phyloP scores from a whole-genome alignment of 2,113 vertebrate species.

The Rhinopithecus roxellana region DNA sequence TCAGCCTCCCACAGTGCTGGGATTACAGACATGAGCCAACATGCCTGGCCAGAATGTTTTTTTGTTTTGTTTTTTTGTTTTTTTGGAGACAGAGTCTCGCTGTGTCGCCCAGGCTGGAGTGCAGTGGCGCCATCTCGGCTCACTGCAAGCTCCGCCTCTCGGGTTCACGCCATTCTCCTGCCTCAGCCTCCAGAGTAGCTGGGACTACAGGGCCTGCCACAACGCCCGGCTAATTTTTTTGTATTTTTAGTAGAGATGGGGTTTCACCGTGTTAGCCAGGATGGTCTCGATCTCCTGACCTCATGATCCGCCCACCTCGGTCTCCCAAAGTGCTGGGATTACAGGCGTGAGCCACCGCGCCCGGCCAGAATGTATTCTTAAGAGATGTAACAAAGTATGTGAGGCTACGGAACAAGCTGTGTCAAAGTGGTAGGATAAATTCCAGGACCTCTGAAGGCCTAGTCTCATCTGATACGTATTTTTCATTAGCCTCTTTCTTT shows the following conservation, averaged over 20 bases:
- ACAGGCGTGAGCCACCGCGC: not conserved
- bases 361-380: not conserved
- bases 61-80: too few relatives aligned
- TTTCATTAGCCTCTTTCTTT: not conserved
- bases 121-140: not conserved
- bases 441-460: not conserved
- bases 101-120: not conserved
- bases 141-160: not conserved
- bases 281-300: not conserved
- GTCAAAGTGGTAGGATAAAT: not conserved
- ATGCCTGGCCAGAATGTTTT: too few relatives aligned
- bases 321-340: not conserved
- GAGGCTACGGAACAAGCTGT: not conserved
- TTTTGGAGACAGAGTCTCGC: not conserved
- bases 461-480: not conserved
- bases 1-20: not conserved
- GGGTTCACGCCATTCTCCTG: not conserved
- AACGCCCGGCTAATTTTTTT: accelerated
- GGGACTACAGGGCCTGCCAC: not conserved
- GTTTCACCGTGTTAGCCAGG: not conserved
- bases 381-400: not conserved
- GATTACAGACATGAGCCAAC: not conserved
- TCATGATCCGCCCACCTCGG: accelerated
- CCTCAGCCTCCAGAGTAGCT: not conserved
- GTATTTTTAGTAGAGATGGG: not conserved